Evolutionary conservation across 1,140 invertebrate species (phyloP), one percentile per base, ranked within the genome.

Genomic region (Eulimnadia texana): DNA sequence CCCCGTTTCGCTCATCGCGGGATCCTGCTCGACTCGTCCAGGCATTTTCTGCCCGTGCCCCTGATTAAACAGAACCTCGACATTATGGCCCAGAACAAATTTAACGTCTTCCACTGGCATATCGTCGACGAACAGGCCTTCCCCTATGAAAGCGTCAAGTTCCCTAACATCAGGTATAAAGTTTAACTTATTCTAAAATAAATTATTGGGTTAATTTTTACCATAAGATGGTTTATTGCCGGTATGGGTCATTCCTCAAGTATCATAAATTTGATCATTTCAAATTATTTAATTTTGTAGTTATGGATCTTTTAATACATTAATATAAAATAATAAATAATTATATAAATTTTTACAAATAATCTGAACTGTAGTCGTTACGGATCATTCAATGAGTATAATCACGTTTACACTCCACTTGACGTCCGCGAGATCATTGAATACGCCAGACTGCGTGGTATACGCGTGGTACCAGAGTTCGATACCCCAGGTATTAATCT

Each of bases 71-170:
- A 78, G 27, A 85, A 81, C 1, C 67, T 93, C 29, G 86, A 88
- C 62, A 82, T 85, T 0, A 90, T 94, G 89, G 79, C 84, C 1
- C 84, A 85, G 65, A 92, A 90, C 71, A 96, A 95, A 73, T 73
- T 91, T 59, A 95, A 95, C 72, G 89, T 94, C 0, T 84, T 96
- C 62, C 92, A 95, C 70, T 96, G 92, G 92, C 92, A 96, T 71
- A 87, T 96, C 23, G 84, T 88, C 0, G 93, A 96, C 71, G 89
- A 93, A 70, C 84, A 90, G 64, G 86, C 88, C 65, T 96, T 95
- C 72, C 90, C 93, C 0, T 95, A 88, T 70, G 75, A 84, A 59
- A 93, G 88, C 67, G 71, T 69, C 55, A 74, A 68, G 42, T 95
- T 84, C 74, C 91, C 91, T 1, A 73, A 81, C 55, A 69, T 89